Evolutionary conservation across 2,888 invertebrate genomes (phyloP), one percentile per base, ranked within the genome.

Genomic region (Apamea epomidion): DNA sequence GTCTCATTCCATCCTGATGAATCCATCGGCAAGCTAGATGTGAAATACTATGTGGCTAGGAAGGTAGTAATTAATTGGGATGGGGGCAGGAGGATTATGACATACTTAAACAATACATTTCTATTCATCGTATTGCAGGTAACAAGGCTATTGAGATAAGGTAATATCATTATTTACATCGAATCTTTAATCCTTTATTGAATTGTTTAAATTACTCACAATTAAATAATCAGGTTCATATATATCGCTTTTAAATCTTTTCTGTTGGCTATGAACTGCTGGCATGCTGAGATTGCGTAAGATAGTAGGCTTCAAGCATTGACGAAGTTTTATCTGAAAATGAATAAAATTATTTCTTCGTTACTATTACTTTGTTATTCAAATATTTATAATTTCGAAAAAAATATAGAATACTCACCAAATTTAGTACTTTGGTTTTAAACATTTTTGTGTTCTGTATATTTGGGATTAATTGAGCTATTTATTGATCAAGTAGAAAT

Each of bases 221-320:
- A 98, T 97, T 83, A 98, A 97, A 94, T 98, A 98, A 93, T 98
- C 98, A 0, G 98, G 98, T 92, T 98, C 98, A 92, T 98, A 98
- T 87, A 97, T 90, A 91, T 97, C 95, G 89, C 92, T 95, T 91
- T 95, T 97, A 2, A 87, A 85, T 81, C 95, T 91, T 73, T 85
- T 92, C 68, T 91, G 93, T 85, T 92, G 92, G 81, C 76, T 89
- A 84, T 90, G 89, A 72, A 86, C 21, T 60, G 88, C 69, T 78
- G 89, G 71, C 54, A 87, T 73, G 6, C 70, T 76, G 58, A 83
- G 65, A 71, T 82, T 81, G 25, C 62, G 25, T 45, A 90, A 48
- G 69, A 67, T 89, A 42, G 77, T 87, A 48, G 86, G 78, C 71
- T 89, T 93, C 12, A 92, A n/a, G 75, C 82, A 78, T 74, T 89